Base-by-base conservation (phyloP, 1,140 invertebrate species). In the Heliconius congener region DNA sequence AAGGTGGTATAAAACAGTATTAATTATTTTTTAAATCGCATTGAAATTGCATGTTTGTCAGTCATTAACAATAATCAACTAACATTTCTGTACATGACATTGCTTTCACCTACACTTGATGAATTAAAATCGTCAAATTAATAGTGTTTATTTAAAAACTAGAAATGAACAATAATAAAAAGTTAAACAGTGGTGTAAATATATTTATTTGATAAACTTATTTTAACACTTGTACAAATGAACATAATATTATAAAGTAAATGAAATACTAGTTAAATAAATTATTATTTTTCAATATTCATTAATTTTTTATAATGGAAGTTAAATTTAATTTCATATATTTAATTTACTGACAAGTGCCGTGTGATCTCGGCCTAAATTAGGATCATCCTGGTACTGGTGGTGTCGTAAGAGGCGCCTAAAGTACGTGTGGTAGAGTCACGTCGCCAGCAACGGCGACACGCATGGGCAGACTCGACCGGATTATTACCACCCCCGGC, bases 191-290 rank as follows among this genome's bases (percentile, higher is more conserved):
- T 30, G 16, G 27, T 66, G 8, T 66, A 66, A 66, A 66, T 66
- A 66, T 66, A 66, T 66, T 66, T 66, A 66, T 66, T 66, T 66
- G 13, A 30, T 30, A 66, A 27, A 66, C 23, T 30, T 66, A 30
- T 66, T 30, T 66, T 4, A 27, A 30, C 60, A 66, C 23, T 66
- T 66, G 60, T 27, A 66, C 60, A 66, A 60, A 60, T 9, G 55
- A 60, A 46, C 16, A 46, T 46, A 46, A 46, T 46, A 46, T 46
- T 46, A 11, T 46, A 16, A 46, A 60, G 55, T n/a, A 23, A 60
- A 60, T 60, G 8, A 60, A 55, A 23, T 60, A 60, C 23, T 18
- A 52, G 50, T 19, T 52, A 52, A 52, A 37, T 37, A 37, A 37
- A 37, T 37, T 37, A 37, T 37, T 37, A 1, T 37, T 37, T 37